phyloP scores from a whole-genome alignment of 2,888 invertebrate species.

The Andrena hattorfiana region DNA sequence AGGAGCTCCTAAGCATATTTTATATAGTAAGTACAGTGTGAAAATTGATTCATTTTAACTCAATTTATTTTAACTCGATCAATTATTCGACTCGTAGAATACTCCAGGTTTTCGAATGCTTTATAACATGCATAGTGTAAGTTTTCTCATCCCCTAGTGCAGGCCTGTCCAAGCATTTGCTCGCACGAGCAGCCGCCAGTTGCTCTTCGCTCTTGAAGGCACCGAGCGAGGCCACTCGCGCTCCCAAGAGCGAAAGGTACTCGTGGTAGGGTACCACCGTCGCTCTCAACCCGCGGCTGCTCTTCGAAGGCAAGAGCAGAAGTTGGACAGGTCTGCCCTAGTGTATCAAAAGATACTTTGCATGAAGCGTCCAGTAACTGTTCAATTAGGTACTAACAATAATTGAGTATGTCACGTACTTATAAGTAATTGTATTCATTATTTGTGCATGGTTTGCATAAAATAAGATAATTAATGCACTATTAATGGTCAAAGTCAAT shows the following conservation, averaged over 20 bases:
- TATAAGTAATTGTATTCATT: slow-evolving; percentile 4
- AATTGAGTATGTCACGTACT: not conserved
- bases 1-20: slow-evolving; percentile 83
- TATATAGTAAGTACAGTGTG: slow-evolving; percentile 81
- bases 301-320: too few species aligned
- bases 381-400: not conserved
- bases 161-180: too few species aligned
- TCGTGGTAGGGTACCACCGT: too few species aligned
- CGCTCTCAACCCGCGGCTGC: too few species aligned
- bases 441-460: slow-evolving; percentile 31
- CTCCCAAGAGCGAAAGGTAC: too few species aligned
- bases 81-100: slow-evolving; percentile 25
- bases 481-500: not conserved
- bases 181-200: too few species aligned
- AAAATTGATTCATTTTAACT: slow-evolving; percentile 42
- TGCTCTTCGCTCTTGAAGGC: too few species aligned
- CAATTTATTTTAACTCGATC: slow-evolving; percentile 13
- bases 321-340: not conserved
- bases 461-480: slow-evolving; percentile 12
- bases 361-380: slow-evolving; percentile 30
- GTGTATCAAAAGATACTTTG: slow-evolving; percentile 26
- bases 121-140: slow-evolving; percentile 19
- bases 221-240: too few species aligned
- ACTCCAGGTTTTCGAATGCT: slow-evolving; percentile 21
- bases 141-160: not conserved